Base-by-base conservation (phyloP, 1,140 invertebrate species). In the Cyclargus thomasi region DNA sequence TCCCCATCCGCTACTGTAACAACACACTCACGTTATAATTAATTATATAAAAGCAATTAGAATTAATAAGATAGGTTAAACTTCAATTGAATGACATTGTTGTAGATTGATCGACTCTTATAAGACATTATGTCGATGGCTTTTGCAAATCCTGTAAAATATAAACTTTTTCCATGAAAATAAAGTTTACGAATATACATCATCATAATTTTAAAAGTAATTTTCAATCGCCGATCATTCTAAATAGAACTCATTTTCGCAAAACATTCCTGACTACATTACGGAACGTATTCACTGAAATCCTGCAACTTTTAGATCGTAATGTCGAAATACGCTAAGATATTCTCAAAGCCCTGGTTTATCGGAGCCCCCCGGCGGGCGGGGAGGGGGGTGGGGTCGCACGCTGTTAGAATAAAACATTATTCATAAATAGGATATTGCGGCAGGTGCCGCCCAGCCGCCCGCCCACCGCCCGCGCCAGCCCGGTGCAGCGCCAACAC, bases 361-460 rank as follows among this genome's bases (percentile, higher is more conserved):
- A 65, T 65, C 64, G n/a, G 47, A 11, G 16, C 10, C n/a, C 18
- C 39, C 63, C 65, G n/a, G n/a, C n/a, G n/a, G n/a, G n/a, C 64
- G 67, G 55, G 64, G 73, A 16, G 68, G 67, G 65, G 68, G 70
- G 70, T 67, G 79, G 75, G 72, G 72, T 75, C 84, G 85, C 81
- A 87, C 85, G 85, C 85, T 82, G 74, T 83, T 85, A 85, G 83
- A 86, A 88, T 88, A 85, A 86, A 86, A 88, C 84, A 86, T 88
- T 88, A 86, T 88, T 88, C 85, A 88, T 88, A 88, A 88, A 85
- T 84, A 85, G 84, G 78, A 84, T 85, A 88, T 85, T 86, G 85
- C 78, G 82, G 78, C 80, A 81, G 81, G 82, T 82, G 81, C 69
- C 74, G 71, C 69, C 47, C 20, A 55, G 17, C 73, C 66, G 20